Base-by-base conservation (phyloP, 2,113 vertebrate genomes). In the Antechinus stuartii region DNA sequence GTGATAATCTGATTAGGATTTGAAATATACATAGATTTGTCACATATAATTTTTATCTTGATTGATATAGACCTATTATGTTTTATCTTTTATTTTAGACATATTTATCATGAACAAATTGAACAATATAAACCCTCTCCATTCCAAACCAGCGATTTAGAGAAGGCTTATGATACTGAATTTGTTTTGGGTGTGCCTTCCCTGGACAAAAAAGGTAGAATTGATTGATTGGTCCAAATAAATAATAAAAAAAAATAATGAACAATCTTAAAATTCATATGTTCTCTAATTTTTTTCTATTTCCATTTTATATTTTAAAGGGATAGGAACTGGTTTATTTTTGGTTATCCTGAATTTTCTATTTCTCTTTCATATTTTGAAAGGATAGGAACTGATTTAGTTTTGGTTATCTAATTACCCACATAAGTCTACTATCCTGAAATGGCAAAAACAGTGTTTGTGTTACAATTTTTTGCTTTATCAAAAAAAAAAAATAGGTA, bases 21-120 rank as follows among this genome's bases (percentile, higher is more conserved):
- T 76, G 30, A n/a, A 35, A n/a, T 76, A 19, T 25, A n/a, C 14
- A n/a, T 49, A 49, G 4, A 76, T 91, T 94, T 95, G 53, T 2
- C 91, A 91, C 52, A 27, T 94, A 14, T 89, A 93, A 92, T 94
- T 96, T 27, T 10, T 95, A 25, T 95, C n/a, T n/a, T n/a, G n/a
- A 84, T 95, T 96, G 92, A 95, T 68, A 35, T 91, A 84, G 4
- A 97, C 92, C 92, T 92, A 49, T 91, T 94, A 56, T 94, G 89
- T 97, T 22, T 94, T 76, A 46, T 5, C 24, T 96, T 92, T 95
- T 76, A 76, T 96, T 96, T 96, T 8, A 93, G 96, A 92, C 93
- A 19, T 94, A 99, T 99, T 54, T 99, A 98, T 97, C 98, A 98
- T 92, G 98, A 98, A 95, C 96, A 99, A 68, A 99, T 99, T 96